phyloP scores from a whole-genome alignment of 2,113 vertebrate genomes.

The Octodon degus region DNA sequence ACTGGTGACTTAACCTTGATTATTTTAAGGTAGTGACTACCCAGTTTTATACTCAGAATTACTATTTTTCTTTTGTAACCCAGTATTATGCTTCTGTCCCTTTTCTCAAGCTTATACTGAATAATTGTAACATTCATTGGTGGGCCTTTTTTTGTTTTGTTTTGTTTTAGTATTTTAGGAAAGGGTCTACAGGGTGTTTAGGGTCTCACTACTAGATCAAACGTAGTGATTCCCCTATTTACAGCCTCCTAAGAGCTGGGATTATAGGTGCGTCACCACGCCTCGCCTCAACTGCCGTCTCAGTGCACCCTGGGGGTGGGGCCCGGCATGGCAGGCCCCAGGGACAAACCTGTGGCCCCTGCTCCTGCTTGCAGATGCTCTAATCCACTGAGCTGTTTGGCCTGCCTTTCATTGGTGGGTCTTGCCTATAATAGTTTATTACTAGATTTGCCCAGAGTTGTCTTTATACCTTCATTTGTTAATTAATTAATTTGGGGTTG shows the following conservation, averaged over 20 bases:
- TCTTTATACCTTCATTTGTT: not conserved
- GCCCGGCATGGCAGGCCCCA: too few species aligned
- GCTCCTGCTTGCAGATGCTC: too few species aligned
- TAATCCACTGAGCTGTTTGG: too few species aligned
- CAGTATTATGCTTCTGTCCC: not conserved
- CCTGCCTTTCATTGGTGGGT: not conserved
- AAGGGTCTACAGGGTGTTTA: too few species aligned
- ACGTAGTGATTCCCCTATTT: too few species aligned
- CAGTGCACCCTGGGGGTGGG: too few species aligned
- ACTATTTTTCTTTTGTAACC: not conserved
- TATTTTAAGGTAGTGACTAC: not conserved
- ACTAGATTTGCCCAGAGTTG: not conserved
- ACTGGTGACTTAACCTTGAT: not conserved
- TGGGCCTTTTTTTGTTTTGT: not conserved
- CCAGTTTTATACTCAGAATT: not conserved
- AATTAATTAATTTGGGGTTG: not conserved
- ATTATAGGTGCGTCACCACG: too few species aligned
- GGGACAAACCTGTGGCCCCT: too few species aligned
- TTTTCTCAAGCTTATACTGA: not conserved
- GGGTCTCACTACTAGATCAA: too few species aligned
- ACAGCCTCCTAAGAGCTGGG: too few species aligned
- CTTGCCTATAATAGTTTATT: not conserved
- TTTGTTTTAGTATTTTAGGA: too few species aligned
- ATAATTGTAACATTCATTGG: not conserved
- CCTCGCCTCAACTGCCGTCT: too few species aligned